These are phyloP conservation scores for Malurus leucopterus DNA, from an alignment of 2,797 vertebrate species.

Conservation along the genomic window DNA sequence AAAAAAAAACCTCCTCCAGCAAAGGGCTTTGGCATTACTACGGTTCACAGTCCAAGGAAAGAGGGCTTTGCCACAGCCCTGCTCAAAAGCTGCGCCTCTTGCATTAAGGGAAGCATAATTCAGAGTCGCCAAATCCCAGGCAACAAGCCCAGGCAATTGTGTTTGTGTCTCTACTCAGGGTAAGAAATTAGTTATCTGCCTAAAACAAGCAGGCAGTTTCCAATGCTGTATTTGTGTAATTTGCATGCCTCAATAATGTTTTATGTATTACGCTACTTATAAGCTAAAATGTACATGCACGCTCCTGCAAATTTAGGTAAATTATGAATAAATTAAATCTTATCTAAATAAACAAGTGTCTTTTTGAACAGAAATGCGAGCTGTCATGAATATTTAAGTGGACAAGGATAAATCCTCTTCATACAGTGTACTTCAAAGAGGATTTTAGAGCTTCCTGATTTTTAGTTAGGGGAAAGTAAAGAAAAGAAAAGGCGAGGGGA, in stretches of 20 bases:
- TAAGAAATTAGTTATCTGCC: conserved; percentile 69
- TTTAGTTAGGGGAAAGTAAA: conserved; percentile 56
- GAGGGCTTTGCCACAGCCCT: background rate
- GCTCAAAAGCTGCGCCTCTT: conserved; percentile 11
- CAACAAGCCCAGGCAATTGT: conserved; percentile 50
- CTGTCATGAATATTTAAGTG: conserved; percentile 80
- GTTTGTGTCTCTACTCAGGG: conserved; percentile 48
- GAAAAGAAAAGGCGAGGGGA: conserved; percentile 5
- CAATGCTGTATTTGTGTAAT: conserved; percentile 60
- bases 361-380: conserved; percentile 74
- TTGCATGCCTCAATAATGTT: conserved; percentile 74
- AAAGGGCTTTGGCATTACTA: background rate
- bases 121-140: conserved; percentile 38
- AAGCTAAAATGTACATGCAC: conserved; percentile 76
- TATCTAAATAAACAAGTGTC: conserved; percentile 85
- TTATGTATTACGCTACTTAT: conserved; percentile 74
- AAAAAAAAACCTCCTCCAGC: background rate
- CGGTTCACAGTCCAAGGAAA: background rate
- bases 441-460: conserved; percentile 59
- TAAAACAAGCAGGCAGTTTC: conserved; percentile 66
- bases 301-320: conserved; percentile 79
- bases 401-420: conserved; percentile 71
- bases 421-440: conserved; percentile 65
- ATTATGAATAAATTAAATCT: conserved; percentile 86
- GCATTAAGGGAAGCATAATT: conserved; percentile 8